Base-by-base conservation (phyloP, 2,888 invertebrate genomes). In the Lapara coniferarum region DNA sequence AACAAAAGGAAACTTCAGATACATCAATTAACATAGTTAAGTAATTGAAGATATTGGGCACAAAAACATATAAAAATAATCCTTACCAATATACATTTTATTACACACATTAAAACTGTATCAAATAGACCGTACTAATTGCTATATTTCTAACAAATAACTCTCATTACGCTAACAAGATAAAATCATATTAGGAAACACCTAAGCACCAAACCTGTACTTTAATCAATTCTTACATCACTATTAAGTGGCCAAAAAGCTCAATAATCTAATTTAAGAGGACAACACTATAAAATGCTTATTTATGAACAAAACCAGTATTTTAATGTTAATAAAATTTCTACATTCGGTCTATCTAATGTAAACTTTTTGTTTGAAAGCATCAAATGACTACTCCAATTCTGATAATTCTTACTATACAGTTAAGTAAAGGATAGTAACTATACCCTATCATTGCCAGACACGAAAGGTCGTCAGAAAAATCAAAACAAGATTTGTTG, bases 211-310 rank as follows among this genome's bases (percentile, higher is more conserved):
- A 46, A 59, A 59, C 59, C 63, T 16, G 63, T 19, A 13, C 49
- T 63, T 63, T 63, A 63, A 63, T 49, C 13, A 13, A 63, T 46
- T 63, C 49, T 63, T 63, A 49, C 63, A 46, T 46, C 63, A 63
- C 46, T n/a, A 44, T 12, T 63, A 13, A 63, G 19, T 2, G 19
- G 49, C 10, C 19, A 49, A 44, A 63, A 57, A 56, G 3, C 12
- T 56, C 37, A 14, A 63, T 19, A 63, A 46, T 19, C 46, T 63
- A 63, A 63, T 63, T 63, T 49, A 63, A 49, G 19, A 63, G 59
- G 59, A 46, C 59, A 59, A 59, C n/a, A 44, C 16, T 44, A 49
- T 63, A 63, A 63, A 63, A 63, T 19, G 13, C 0, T 56, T 59
- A 49, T 63, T 63, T 63, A 49, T 63, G 46, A 14, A 13, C 30